These are phyloP conservation scores for Zosterops pallidus DNA, from an alignment of 2,113 vertebrate species.

Conservation along the genomic window DNA sequence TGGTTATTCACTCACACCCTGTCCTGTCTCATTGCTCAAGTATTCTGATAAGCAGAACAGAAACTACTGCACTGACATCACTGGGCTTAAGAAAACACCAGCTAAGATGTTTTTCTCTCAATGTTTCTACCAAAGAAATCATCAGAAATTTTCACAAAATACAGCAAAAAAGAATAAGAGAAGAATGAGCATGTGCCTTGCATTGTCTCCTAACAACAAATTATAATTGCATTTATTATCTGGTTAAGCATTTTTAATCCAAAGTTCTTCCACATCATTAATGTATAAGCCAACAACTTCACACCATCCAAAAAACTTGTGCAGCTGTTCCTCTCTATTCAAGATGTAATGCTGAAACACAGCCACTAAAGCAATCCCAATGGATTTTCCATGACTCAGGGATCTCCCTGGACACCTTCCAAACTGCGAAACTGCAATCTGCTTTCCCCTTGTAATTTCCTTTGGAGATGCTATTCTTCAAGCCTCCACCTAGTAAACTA, in stretches of 20 bases:
- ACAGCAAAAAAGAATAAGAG: background rate
- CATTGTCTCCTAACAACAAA: background rate
- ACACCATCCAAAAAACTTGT: background rate
- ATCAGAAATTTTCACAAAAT: background rate
- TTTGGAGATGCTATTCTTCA: conserved; percentile 15
- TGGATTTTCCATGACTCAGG: conserved; percentile 50
- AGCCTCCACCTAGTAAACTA: conserved; percentile 21
- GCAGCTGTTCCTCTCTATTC: conserved; percentile 28
- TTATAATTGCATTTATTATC: background rate
- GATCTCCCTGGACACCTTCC: conserved; percentile 47
- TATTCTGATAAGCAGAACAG: conserved; percentile 21
- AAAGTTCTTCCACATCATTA: background rate
- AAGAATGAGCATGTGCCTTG: background rate
- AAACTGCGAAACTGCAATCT: conserved; percentile 1
- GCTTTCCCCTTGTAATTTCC: conserved; percentile 25
- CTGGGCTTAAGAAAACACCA: background rate
- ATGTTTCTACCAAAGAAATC: background rate
- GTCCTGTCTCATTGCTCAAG: conserved; percentile 16
- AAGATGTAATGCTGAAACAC: conserved; percentile 30
- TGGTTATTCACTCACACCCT: conserved; percentile 12
- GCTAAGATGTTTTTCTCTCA: background rate
- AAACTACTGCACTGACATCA: conserved; percentile 20
- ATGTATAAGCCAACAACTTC: conserved; percentile 7
- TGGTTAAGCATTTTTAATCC: background rate
- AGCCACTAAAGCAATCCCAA: conserved; percentile 26